Evolutionary conservation across 2,797 vertebrate genomes (phyloP), one percentile per base, ranked within the genome.

Genomic region (Anguilla megastoma): DNA sequence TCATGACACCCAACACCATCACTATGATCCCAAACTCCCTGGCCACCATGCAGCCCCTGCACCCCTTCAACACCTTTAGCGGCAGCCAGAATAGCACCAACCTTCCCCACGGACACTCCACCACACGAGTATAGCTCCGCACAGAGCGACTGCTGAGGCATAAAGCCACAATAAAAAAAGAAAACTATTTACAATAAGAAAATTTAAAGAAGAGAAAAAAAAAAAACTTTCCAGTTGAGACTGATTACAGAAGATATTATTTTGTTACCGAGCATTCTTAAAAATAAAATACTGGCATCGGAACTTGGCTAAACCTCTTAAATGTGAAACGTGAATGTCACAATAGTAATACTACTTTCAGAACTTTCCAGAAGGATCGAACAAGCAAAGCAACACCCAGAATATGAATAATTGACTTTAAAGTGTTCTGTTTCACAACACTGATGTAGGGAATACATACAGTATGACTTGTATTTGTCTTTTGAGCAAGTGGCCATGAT

Each of bases 1-100:
- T 99, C 86, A 98, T 99, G 97, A 98, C 98, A 16, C 97, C 98
- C 48, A 97, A 97, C 91, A 98, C 97, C 93, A 99, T 98, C 94
- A 98, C 98, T 92, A 98, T 99, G 98, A 98, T 98, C 87, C 98
- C 98, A n/a, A 98, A 97, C 92, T 97, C 98, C 0, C 95, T 98
- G 91, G 96, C 96, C 45, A 97, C 96, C 60, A 97, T 99, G 96
- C 97, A 98, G 90, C 97, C 98, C 63, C 93, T 98, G 85, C 98
- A 99, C 96, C 97, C 97, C 86, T 97, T 97, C 91, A 99, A 98
- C 94, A 98, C 97, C 87, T 97, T 98, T 94, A 97, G 97, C 85
- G 97, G 96, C 90, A 97, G 97, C 1, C 98, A 98, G 89, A 98
- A 98, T 96, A 99, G 97, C 93, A 97, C 96, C 69, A 98, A 98